Percentiles rank a stretch among this genome's conserved stretches.
Conservation (phyloP, 2,113 vertebrate genomes). For the Chlamydotis undulata region DNA sequence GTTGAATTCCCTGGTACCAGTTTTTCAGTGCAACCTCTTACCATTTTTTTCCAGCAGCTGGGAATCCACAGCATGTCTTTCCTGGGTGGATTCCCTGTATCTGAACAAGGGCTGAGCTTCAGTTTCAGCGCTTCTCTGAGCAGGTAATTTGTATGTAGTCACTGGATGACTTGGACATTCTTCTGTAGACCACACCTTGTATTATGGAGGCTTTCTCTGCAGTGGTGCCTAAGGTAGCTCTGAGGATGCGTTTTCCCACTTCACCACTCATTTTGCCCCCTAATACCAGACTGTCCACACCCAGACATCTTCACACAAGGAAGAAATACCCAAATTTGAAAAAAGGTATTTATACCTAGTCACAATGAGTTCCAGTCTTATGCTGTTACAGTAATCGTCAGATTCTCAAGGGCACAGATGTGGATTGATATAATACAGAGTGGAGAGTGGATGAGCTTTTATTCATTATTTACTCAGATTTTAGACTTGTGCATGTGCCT, state of each 20-base stretch:
- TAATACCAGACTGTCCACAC: not conserved
- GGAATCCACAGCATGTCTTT: not conserved
- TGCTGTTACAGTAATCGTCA: not conserved
- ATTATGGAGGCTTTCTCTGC: not conserved
- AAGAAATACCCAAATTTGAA: not conserved
- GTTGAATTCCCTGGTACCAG: not conserved
- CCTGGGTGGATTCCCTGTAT: not conserved
- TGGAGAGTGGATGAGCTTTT: not conserved
- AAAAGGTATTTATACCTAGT: not conserved
- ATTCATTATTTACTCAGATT: not conserved
- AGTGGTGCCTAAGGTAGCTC: not conserved
- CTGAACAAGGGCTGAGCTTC: not conserved
- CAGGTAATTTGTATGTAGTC: not conserved
- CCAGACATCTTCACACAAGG: not conserved
- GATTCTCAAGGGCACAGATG: not conserved
- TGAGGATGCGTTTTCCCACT: not conserved
- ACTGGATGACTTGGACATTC: not conserved
- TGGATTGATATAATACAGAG: not conserved
- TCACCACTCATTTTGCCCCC: not conserved
- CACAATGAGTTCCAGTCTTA: not conserved
- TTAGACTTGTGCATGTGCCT: not conserved
- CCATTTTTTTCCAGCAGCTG: not conserved
- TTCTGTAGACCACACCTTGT: not conserved
- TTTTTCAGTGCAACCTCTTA: not conserved
- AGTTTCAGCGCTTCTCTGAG: not conserved